Evolutionary conservation across 1,140 invertebrate species (phyloP), one percentile per base, ranked within the genome.

Genomic region (Leptinotarsa defecta): DNA sequence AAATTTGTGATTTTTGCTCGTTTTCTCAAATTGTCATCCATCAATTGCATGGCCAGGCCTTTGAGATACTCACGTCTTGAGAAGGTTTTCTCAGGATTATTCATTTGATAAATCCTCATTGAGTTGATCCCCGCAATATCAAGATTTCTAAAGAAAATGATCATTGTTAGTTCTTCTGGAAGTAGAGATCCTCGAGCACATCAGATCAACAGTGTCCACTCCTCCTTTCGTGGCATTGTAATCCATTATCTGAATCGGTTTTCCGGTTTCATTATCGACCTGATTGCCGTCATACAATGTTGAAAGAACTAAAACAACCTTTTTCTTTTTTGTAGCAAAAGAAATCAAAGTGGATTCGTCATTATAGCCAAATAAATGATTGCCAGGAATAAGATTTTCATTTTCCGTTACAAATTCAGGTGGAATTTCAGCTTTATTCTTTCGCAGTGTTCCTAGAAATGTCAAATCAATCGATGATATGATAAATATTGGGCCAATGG

Each of bases 351-450:
- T n/a, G 13, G 19, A 15, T n/a, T 64, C 63, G 63, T 22, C 63
- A n/a, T 64, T 17, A 64, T 13, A 64, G 13, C 49, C 49, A 52
- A 52, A 52, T n/a, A 52, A n/a, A 15, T 52, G 49, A 52, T 52
- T 64, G 15, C 24, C 4, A 27, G 24, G 24, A 27, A 27, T 5
- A n/a, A 64, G 19, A 13, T 64, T 20, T 24, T 19, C 13, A 64
- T 64, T 22, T 13, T 19, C 13, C 4, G 24, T 27, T 27, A 27
- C 24, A 27, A 27, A 64, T 64, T 64, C 63, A 20, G 63, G 13
- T 64, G 63, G 63, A 64, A 64, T 64, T 64, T 64, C 19, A 64
- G 13, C 15, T 13, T 17, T 64, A 24, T 64, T 64, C 63, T 64
- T 64, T 64, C 63, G 15, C 63, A 24, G 19, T 64, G 13, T 64